Conservation (phyloP, 2,888 invertebrate genomes). For the Mamestra brassicae region DNA sequence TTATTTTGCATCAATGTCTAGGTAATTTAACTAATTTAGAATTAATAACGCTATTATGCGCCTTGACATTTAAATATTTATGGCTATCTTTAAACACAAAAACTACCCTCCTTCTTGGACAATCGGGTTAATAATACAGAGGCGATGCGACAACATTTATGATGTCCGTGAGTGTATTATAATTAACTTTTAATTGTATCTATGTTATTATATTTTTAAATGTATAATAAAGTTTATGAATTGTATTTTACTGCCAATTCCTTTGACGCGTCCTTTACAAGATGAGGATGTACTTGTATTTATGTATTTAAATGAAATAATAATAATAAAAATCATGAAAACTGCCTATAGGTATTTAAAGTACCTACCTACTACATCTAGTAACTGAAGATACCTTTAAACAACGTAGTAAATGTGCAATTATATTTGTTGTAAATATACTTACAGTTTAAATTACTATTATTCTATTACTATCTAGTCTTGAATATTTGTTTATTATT, state of each 20-base stretch:
- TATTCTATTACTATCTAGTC: constrained; percentile 28
- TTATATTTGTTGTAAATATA: constrained; percentile 36
- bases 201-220: too few species aligned
- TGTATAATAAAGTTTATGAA: background rate
- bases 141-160: too few species aligned
- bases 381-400: background rate
- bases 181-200: too few species aligned
- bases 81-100: too few species aligned
- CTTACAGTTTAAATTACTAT: constrained; percentile 6
- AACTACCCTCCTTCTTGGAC: too few species aligned
- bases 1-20: background rate
- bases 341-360: background rate
- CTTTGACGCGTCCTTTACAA: background rate
- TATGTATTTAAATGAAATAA: background rate
- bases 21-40: background rate
- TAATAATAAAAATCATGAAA: constrained; percentile 25
- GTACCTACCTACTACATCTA: too few species aligned
- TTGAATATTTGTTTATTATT: constrained; percentile 29
- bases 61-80: background rate
- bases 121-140: too few species aligned
- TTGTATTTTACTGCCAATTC: background rate
- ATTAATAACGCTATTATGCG: background rate
- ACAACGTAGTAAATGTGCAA: background rate
- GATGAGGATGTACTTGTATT: too few species aligned
- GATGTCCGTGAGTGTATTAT: too few species aligned